Evolutionary conservation across 2,888 invertebrate genomes (phyloP).

Genomic region (Palloptera scutellata): DNA sequence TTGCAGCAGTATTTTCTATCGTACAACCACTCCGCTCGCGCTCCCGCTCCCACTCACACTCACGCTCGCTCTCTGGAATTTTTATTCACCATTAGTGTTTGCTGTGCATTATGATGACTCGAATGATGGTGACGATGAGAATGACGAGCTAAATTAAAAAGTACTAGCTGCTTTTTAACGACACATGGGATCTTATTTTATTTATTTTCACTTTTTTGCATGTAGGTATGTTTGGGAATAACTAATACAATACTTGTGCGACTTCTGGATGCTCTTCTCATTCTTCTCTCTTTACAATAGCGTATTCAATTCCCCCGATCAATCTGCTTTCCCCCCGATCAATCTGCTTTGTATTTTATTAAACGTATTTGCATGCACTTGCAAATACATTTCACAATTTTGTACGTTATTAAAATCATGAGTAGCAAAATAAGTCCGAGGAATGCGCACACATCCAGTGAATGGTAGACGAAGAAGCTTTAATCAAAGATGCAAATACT

Average conservation of each 20-base stretch:
- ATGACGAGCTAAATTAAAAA: slow-evolving; percentile 26
- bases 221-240: background rate
- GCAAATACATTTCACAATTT: slow-evolving; percentile 15
- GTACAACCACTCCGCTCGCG: no score
- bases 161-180: slow-evolving; percentile 8
- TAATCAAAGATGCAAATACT: slow-evolving; percentile 2
- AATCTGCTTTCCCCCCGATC: background rate
- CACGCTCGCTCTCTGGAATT: no score
- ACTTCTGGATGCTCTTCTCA: background rate
- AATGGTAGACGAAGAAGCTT: slow-evolving; percentile 30
- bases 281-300: no score
- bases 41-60: no score
- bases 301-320: background rate
- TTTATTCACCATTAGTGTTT: no score
- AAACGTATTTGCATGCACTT: background rate
- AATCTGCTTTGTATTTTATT: background rate
- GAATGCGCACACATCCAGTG: slow-evolving; percentile 28
- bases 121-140: background rate
- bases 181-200: slow-evolving; percentile 12
- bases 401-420: slow-evolving; percentile 9
- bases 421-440: background rate
- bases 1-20: slow-evolving; percentile 15
- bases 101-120: no score
- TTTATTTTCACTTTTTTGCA: slow-evolving; percentile 6
- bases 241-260: background rate